A percentile compares a stretch with the other conserved stretches of the same genome.
phyloP scores from a whole-genome alignment of 2,888 invertebrate genomes.

The Idaea aversata region DNA sequence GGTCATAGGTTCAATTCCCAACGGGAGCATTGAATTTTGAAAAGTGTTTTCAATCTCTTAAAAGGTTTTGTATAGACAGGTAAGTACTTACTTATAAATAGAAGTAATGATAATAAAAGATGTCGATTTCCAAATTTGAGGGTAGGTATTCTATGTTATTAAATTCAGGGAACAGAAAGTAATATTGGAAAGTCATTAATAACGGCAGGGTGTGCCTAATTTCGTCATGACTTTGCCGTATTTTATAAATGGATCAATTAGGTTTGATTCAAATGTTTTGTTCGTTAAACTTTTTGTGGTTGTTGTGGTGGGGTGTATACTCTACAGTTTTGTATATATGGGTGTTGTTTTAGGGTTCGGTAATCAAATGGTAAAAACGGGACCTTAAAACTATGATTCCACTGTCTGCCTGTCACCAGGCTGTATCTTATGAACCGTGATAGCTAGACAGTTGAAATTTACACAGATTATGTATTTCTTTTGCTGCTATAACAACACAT shows the following conservation, averaged over 20 bases:
- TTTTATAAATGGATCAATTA: slow-evolving; percentile 58
- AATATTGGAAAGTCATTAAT: slow-evolving; percentile 77
- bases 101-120: slow-evolving; percentile 44
- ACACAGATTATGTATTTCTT: too few species aligned
- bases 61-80: not conserved
- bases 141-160: slow-evolving; percentile 45
- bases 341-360: not conserved
- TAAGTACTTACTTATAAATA: slow-evolving; percentile 21
- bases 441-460: too few species aligned
- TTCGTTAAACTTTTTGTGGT: slow-evolving; percentile 3
- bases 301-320: not conserved
- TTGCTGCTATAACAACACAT: too few species aligned
- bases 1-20: too few species aligned
- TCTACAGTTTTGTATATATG: not conserved
- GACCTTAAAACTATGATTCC: too few species aligned
- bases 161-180: slow-evolving; percentile 52
- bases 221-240: slow-evolving; percentile 63
- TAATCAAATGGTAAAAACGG: too few species aligned
- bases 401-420: too few species aligned
- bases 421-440: too few species aligned
- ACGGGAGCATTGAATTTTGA: too few species aligned
- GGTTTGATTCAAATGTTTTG: slow-evolving; percentile 37
- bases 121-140: slow-evolving; percentile 48
- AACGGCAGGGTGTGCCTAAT: slow-evolving; percentile 69
- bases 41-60: not conserved